Evolutionary conservation across 2,113 vertebrate genomes (phyloP), one percentile per base, ranked within the genome.

Genomic region (Dermatemys mawii): DNA sequence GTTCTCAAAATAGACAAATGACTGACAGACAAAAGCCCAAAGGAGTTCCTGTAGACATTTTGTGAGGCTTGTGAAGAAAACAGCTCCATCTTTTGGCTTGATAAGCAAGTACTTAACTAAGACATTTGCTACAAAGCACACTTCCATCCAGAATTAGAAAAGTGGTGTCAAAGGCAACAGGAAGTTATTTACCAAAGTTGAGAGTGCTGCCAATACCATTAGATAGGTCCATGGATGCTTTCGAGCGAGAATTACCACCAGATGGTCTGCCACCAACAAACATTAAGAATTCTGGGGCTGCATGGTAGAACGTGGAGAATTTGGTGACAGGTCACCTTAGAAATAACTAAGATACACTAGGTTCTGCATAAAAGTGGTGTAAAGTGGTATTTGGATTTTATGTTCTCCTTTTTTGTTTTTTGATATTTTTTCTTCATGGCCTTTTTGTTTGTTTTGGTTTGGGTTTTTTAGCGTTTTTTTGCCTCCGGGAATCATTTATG

Each of bases 21-120:
- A 80, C 46, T 78, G 94, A 1, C 63, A 86, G 94, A 94, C 93
- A 95, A 67, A n/a, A 95, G n/a, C 89, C 89, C 90, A 95, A 89
- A 87, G 95, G 95, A 84, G 21, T 32, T 41, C 92, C 92, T 88
- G 94, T 89, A 94, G 55, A 93, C 79, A 49, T 44, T 85, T 92
- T 81, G 85, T 90, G 93, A 90, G 60, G 32, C 86, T 81, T 75
- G 24, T 41, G 38, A 75, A 75, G 73, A 27, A 44, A 75, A 75
- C 24, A 95, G 70, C 90, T 92, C 57, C 51, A 13, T 83, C 57
- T 95, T 95, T 92, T 92, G 87, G 87, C 89, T 93, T 88, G 85
- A 82, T 95, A 73, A 87, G 90, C n/a, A 0, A 35, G 86, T 80
- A 49, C 51, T 3, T 53, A 88, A 79, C 78, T 88, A 21, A 89